These are phyloP conservation scores for Siderastrea siderea DNA, from an alignment of 92 coral and sea anemone genomes.

Conservation along the genomic window DNA sequence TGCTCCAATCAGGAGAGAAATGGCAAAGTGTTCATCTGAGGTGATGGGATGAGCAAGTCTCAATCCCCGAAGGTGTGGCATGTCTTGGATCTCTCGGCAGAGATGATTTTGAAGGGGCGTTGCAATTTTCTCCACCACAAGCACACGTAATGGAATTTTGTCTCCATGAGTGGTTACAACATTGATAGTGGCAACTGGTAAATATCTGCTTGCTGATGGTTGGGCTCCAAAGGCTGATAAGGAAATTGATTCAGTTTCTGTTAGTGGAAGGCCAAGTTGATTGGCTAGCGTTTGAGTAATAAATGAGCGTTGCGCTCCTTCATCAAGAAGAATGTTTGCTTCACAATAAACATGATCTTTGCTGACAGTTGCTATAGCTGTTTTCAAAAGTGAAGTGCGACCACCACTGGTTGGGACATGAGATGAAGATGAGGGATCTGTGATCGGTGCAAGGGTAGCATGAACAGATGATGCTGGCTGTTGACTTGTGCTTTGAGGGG, in stretches of 20 bases:
- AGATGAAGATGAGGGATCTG: too few relatives aligned
- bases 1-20: slow-evolving; percentile 68
- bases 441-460: too few relatives aligned
- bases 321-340: slow-evolving; percentile 56
- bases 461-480: too few relatives aligned
- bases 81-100: slow-evolving; percentile 36
- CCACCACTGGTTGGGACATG: neutral
- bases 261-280: slow-evolving; percentile 30
- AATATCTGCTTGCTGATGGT: slow-evolving; percentile 26
- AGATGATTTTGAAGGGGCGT: slow-evolving; percentile 44
- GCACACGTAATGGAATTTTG: slow-evolving; percentile 48
- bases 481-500: too few relatives aligned
- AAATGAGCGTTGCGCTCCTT: slow-evolving; percentile 67
- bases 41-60: slow-evolving; percentile 70
- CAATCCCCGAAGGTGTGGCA: slow-evolving; percentile 52
- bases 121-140: slow-evolving; percentile 55
- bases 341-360: slow-evolving; percentile 5
- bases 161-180: slow-evolving; percentile 35
- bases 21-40: slow-evolving; percentile 57
- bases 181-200: slow-evolving; percentile 45
- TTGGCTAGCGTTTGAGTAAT: slow-evolving; percentile 61
- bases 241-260: slow-evolving; percentile 13
- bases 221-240: slow-evolving; percentile 57
- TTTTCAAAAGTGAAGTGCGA: slow-evolving; percentile 38
- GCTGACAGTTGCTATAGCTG: slow-evolving; percentile 42